These are phyloP conservation scores for Nicator chloris DNA, from an alignment of 2,113 vertebrate species.

Conservation along the genomic window DNA sequence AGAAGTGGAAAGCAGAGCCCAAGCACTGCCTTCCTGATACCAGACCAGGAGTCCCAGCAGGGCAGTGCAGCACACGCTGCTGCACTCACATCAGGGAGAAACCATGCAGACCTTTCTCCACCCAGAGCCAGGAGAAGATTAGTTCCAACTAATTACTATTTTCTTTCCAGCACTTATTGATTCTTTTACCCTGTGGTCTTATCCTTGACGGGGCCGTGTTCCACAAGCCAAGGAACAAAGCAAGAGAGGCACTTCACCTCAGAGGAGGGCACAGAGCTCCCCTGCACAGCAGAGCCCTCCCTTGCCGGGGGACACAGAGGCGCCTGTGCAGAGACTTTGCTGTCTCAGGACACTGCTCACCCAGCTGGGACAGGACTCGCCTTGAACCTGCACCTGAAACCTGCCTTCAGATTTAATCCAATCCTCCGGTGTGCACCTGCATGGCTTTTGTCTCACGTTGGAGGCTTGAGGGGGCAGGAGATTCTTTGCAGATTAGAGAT, in stretches of 20 bases:
- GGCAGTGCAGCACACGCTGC: fast-evolving
- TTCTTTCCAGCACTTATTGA: not conserved
- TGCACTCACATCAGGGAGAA: not conserved
- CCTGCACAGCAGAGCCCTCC: fast-evolving
- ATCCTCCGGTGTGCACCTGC: not conserved
- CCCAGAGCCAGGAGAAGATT: not conserved
- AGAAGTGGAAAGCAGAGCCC: not conserved
- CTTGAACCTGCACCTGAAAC: not conserved
- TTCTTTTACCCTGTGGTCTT: not conserved
- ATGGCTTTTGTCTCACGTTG: not conserved
- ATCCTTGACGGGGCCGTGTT: not conserved
- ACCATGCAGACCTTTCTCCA: not conserved
- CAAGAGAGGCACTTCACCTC: not conserved
- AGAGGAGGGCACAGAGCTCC: not conserved
- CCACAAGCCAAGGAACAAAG: not conserved
- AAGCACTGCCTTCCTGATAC: not conserved
- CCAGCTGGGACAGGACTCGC: fast-evolving
- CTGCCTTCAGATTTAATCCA: not conserved
- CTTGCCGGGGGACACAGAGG: fast-evolving
- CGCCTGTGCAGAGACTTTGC: not conserved
- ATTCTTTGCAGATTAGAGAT: not conserved
- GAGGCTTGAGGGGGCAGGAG: not conserved
- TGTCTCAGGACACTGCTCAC: not conserved
- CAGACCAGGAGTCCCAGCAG: not conserved
- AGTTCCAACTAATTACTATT: not conserved